Base-by-base conservation (phyloP, 2,113 vertebrate genomes). In the Percopsis transmontana region DNA sequence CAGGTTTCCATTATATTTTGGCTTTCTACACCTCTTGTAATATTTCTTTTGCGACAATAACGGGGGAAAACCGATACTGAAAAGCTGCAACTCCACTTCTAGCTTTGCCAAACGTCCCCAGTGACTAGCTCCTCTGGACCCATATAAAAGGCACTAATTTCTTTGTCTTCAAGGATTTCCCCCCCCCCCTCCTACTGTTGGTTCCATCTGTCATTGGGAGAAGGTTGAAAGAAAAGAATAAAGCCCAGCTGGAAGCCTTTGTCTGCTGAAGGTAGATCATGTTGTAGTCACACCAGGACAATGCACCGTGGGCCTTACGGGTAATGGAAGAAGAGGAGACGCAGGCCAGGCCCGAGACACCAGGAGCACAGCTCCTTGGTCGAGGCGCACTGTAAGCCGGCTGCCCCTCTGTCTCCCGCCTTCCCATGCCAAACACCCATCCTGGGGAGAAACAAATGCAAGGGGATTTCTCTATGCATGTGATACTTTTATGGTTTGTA, bases 141-240 rank as follows among this genome's bases (percentile, higher is more conserved):
- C 85, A 83, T 87, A 88, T 89, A 83, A 91, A 89, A 89, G 83
- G 57, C 65, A 82, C 71, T 82, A 60, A 84, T 91, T 89, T 85
- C 74, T 81, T 84, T 86, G 84, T 87, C 82, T 85, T 89, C 72
- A 84, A 83, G 81, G 80, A 55, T 80, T 87, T 85, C 42, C 64
- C 55, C 60, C 70, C 69, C 63, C 72, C 21, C 84, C 70, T 63
- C 70, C 59, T 66, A 76, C 72, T 84, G 80, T 85, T 82, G 80
- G 74, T 87, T 90, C 90, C 90, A 91, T 91, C 90, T 91, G 91
- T 87, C 83, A 82, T 79, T 88, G 85, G 88, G 85, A 90, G 79
- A 70, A 83, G 74, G 88, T 89, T 91, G 86, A 92, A 91, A 91
- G 86, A 81, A 86, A 74, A 64, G 66, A 68, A 73, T 58, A 81